Base-by-base conservation (phyloP, 2,888 invertebrate species). In the Ormyrus rosae region DNA sequence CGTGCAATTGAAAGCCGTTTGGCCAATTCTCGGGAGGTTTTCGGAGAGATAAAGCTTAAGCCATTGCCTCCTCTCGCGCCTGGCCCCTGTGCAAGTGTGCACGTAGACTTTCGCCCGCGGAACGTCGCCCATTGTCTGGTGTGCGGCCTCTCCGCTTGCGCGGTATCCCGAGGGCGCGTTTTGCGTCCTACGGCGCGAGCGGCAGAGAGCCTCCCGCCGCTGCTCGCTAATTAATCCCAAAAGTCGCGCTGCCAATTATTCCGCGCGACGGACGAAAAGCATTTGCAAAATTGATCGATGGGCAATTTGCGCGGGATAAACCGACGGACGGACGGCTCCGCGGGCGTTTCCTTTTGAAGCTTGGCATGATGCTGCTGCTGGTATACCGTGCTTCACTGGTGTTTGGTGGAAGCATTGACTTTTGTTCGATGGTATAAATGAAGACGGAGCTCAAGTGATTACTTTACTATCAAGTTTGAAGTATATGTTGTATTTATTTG, bases 1-100 rank as follows among this genome's bases (percentile, higher is more conserved):
- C 67, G 51, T 19, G 61, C 68, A 76, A 68, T 76, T 76, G 68
- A 76, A 75, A 58, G 68, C 51, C 58, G 65, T 58, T 74, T 50
- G 63, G 72, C 51, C 56, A 19, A 73, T 64, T 73, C 63, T 72
- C 72, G 34, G n/a, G 63, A 63, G 72, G 53, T 64, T 64, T 56
- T 73, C 48, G 46, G 56, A 73, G 56, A 73, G 55, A 64, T 56
- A 73, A 64, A 64, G 73, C 73, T 64, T 45, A 48, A 73, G 64
- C 73, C 65, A 64, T 73, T 64, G 72, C 58, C 58, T 48, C 13
- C 19, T 19, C 19, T 19, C 2, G 19, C 19, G 19, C 19, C 1
- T 2, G 19, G 19, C 19, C 19, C 19, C 19, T 19, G 19, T 19
- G 19, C 1, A 19, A 19, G 58, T 13, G 58, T 13, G 65, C n/a